Percentiles rank a stretch among this genome's conserved stretches.
Evolutionary conservation across 2,888 invertebrate species (phyloP).

Genomic region (Drosophila fungiperda): DNA sequence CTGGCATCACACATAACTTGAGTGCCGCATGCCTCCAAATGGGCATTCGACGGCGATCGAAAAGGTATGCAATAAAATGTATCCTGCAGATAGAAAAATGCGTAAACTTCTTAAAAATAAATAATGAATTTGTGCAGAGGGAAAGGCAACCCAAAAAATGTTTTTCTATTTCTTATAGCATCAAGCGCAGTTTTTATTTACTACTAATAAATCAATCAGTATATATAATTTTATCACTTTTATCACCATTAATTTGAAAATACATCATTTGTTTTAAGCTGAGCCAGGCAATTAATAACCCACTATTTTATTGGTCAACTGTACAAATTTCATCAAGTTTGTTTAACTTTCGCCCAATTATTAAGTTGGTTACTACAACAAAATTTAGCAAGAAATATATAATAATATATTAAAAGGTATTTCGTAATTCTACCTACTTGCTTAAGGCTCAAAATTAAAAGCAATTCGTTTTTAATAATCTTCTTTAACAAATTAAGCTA

Average conservation of each 20-base stretch:
- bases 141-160: neutral
- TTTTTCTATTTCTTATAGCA: neutral
- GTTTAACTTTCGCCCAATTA: too few species aligned
- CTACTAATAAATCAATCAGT: neutral
- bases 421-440: neutral
- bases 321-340: neutral
- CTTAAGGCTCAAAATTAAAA: neutral
- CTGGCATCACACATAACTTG: neutral
- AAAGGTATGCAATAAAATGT: slow-evolving; percentile 20
- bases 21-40: neutral
- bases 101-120: neutral
- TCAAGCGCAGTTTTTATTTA: neutral
- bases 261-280: too few species aligned
- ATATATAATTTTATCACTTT: accelerated
- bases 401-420: neutral
- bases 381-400: neutral
- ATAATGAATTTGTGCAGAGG: neutral
- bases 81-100: neutral
- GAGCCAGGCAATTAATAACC: too few species aligned
- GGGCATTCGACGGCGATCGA: neutral
- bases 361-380: too few species aligned
- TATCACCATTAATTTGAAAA: too few species aligned
- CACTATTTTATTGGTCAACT: neutral
- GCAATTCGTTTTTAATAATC: neutral
- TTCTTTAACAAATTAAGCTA: neutral